Base-by-base conservation (phyloP, 2,113 vertebrate genomes). In the Dendropsophus ebraccatus region DNA sequence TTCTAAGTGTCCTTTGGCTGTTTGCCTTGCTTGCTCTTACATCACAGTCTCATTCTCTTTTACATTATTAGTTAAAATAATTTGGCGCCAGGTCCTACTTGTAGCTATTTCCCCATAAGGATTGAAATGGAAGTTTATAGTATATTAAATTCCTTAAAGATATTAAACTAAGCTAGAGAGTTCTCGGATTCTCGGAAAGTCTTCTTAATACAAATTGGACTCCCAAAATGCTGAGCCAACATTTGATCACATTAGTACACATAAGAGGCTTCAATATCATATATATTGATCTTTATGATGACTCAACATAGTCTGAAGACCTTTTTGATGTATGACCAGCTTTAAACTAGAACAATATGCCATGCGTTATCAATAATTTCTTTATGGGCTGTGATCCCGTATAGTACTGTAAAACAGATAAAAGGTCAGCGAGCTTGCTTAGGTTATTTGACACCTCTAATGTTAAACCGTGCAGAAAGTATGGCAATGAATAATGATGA, bases 261-360 rank as follows among this genome's bases (percentile, higher is more conserved):
- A 89, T 91, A 90, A 86, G n/a, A 87, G 81, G 83, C 88, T 88
- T 89, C 89, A 91, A 89, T 91, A 78, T 90, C 87, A 87, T 90
- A 86, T 87, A 86, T 90, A 93, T 92, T 90, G 90, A 92, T 92
- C 90, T 88, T 88, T 88, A 90, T 90, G 88, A 90, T 91, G 87
- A 90, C 87, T 87, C 82, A 90, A 89, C 90, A 90, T 87, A 88
- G 86, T 74, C 89, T 88, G 89, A 88, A 89, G 86, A 80, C 75
- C 6, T 45, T 47, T 65, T 62, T 62, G 56, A 81, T 81, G 56
- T 54, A 54, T 54, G 49, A 76, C 87, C 91, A 89, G 19, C 81
- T 70, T 70, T 9, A 25, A 81, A 65, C 32, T 41, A 65, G 30
- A 81, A 65, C 78, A 60, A 80, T 80, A 60, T 37, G 32, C 37